Percentiles rank a stretch among this genome's conserved stretches.
Conservation (phyloP, 1,140 invertebrate genomes). For the Drosophila miranda region DNA sequence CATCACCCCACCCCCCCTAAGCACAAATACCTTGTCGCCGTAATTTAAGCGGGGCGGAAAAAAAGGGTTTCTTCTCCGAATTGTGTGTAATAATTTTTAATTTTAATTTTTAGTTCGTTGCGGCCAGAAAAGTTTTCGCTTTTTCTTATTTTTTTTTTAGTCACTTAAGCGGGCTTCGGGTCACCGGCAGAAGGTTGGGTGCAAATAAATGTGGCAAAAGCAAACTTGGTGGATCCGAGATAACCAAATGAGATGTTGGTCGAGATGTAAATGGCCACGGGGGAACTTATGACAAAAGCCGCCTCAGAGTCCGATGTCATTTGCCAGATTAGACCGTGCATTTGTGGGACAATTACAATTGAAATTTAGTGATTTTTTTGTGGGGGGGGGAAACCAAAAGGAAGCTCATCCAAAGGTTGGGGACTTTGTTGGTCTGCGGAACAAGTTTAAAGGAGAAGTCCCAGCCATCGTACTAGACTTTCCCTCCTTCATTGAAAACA, state of each 20-base stretch:
- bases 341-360: conserved; percentile 39
- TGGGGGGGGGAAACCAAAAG: not conserved
- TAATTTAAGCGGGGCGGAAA: conserved; percentile 48
- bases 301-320: conserved; percentile 40
- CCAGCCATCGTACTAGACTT: too few relatives aligned
- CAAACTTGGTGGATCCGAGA: conserved; percentile 32
- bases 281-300: conserved; percentile 46
- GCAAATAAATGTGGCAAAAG: conserved; percentile 41
- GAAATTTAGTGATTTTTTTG: conserved; percentile 26
- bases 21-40: conserved; percentile 49
- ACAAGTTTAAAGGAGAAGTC: too few relatives aligned
- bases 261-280: conserved; percentile 31
- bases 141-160: conserved; percentile 30
- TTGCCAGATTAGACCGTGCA: conserved; percentile 37
- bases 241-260: conserved; percentile 50
- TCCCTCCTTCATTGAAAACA: too few relatives aligned
- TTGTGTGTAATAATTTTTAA: conserved; percentile 75
- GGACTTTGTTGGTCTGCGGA: too few relatives aligned
- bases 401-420: too few relatives aligned
- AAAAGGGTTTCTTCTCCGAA: conserved; percentile 42
- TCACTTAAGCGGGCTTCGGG: conserved; percentile 51
- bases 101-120: conserved; percentile 76
- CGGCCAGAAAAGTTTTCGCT: conserved; percentile 42
- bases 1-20: conserved; percentile 26
- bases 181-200: conserved; percentile 18